Evolutionary conservation across 2,888 invertebrate genomes (phyloP).

Genomic region (Chromoteleia sp.): DNA sequence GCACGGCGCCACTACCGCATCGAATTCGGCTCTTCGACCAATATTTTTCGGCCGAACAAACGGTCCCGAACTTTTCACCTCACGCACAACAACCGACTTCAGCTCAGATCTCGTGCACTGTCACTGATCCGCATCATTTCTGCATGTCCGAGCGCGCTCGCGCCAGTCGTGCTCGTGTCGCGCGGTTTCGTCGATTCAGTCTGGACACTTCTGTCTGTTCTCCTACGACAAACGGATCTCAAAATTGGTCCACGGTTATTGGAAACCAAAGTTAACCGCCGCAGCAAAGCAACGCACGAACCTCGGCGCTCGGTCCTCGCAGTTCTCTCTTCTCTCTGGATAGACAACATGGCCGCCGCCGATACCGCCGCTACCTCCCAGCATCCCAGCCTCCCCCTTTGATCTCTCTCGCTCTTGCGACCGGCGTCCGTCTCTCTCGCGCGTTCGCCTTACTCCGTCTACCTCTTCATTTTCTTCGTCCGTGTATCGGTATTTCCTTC

Average conservation of each 20-base stretch:
- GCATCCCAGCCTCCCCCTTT: slow-evolving; percentile 85
- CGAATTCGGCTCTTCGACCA: slow-evolving; percentile 22
- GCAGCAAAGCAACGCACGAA: slow-evolving; percentile 80
- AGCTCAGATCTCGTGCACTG: slow-evolving; percentile 59
- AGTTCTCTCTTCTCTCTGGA: slow-evolving; percentile 84
- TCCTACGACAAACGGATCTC: slow-evolving; percentile 2
- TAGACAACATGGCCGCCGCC: slow-evolving; percentile 89
- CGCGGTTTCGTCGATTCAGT: neutral
- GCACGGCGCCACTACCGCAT: slow-evolving; percentile 68
- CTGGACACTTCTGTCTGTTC: neutral
- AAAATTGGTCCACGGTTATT: slow-evolving; percentile 65
- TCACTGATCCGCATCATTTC: slow-evolving; percentile 64
- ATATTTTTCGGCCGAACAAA: slow-evolving; percentile 12
- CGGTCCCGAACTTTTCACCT: slow-evolving; percentile 60
- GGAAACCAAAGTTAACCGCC: slow-evolving; percentile 77
- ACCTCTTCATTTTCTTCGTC: slow-evolving; percentile 65
- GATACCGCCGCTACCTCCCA: slow-evolving; percentile 87
- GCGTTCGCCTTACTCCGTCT: slow-evolving; percentile 67
- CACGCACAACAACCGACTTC: slow-evolving; percentile 55
- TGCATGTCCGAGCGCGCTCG: slow-evolving; percentile 19
- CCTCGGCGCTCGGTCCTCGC: slow-evolving; percentile 79
- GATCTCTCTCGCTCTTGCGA: slow-evolving; percentile 81
- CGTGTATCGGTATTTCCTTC: slow-evolving; percentile 63
- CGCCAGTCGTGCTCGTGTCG: slow-evolving; percentile 10
- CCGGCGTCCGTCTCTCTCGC: slow-evolving; percentile 69